phyloP scores from a whole-genome alignment of 1,140 invertebrate species.

The Drosophila orena region DNA sequence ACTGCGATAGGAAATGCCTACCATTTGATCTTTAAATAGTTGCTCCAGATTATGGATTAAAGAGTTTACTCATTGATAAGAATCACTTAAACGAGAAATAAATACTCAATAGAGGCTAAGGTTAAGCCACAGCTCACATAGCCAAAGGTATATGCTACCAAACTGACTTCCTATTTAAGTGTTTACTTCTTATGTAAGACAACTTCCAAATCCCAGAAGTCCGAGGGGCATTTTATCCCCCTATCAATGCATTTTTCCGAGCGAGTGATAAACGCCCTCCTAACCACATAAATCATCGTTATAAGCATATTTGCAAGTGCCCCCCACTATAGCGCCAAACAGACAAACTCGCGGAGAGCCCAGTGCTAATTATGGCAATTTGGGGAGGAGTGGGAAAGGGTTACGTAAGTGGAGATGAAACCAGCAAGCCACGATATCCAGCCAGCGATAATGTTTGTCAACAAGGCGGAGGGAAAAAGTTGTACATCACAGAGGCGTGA shows the following conservation, averaged over 20 bases:
- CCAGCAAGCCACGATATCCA: slow-evolving; percentile 37
- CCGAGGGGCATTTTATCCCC: too few species aligned
- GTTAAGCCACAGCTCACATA: too few species aligned
- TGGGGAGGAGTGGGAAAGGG: slow-evolving; percentile 12
- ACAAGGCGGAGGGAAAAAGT: slow-evolving; percentile 20
- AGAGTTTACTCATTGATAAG: too few species aligned
- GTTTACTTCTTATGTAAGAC: neutral
- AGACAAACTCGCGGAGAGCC: slow-evolving; percentile 5
- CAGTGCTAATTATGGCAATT: slow-evolving; percentile 68
- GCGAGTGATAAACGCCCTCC: neutral
- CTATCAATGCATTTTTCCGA: slow-evolving; percentile 13
- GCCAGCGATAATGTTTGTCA: slow-evolving; percentile 65
- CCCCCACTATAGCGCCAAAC: slow-evolving; percentile 24
- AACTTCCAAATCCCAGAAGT: neutral
- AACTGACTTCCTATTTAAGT: too few species aligned
- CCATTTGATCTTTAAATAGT: neutral
- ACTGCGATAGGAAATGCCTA: neutral
- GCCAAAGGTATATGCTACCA: too few species aligned
- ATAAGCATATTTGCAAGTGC: slow-evolving; percentile 43
- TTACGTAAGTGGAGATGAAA: slow-evolving; percentile 1
- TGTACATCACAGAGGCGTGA: slow-evolving; percentile 50
- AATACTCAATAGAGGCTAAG: too few species aligned
- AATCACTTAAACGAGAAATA: too few species aligned
- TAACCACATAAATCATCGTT: slow-evolving; percentile 51
- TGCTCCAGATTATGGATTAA: too few species aligned